Conservation (phyloP, 2,113 vertebrate genomes). For the Aviceda subcristata region DNA sequence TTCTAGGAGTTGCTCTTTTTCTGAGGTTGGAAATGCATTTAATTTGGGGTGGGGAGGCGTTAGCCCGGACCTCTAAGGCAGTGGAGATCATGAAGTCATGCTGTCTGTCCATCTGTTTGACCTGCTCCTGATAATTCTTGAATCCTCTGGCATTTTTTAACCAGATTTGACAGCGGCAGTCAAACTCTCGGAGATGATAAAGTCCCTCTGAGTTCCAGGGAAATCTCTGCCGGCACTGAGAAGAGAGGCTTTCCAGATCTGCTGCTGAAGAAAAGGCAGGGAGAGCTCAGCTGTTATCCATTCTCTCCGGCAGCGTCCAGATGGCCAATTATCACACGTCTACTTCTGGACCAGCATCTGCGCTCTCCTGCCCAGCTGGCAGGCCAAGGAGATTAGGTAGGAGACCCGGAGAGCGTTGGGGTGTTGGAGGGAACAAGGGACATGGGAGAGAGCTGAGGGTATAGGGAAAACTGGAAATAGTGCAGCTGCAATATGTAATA, state of each 20-base stretch:
- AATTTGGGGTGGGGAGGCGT: neutral
- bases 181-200: constrained; percentile 11
- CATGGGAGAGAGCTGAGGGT: neutral
- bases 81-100: neutral
- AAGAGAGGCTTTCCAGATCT: constrained; percentile 36
- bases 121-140: neutral
- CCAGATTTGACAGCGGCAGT: neutral
- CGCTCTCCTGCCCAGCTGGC: constrained; percentile 17
- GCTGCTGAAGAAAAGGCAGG: neutral
- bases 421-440: neutral
- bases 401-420: constrained; percentile 13
- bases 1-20: neutral
- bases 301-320: constrained; percentile 43
- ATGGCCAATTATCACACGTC: constrained; percentile 63
- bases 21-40: neutral
- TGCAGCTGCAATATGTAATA: constrained; percentile 32
- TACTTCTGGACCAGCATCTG: constrained; percentile 59
- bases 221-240: constrained; percentile 31
- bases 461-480: neutral
- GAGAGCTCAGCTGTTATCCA: constrained; percentile 58
- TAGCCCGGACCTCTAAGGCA: neutral
- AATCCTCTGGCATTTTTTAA: constrained; percentile 26
- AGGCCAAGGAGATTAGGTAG: constrained; percentile 45
- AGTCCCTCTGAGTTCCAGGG: constrained; percentile 36
- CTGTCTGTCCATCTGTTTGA: constrained; percentile 27